Evolutionary conservation across 2,113 vertebrate genomes (phyloP), one percentile per base, ranked within the genome.

Genomic region (Pluvianellus socialis): DNA sequence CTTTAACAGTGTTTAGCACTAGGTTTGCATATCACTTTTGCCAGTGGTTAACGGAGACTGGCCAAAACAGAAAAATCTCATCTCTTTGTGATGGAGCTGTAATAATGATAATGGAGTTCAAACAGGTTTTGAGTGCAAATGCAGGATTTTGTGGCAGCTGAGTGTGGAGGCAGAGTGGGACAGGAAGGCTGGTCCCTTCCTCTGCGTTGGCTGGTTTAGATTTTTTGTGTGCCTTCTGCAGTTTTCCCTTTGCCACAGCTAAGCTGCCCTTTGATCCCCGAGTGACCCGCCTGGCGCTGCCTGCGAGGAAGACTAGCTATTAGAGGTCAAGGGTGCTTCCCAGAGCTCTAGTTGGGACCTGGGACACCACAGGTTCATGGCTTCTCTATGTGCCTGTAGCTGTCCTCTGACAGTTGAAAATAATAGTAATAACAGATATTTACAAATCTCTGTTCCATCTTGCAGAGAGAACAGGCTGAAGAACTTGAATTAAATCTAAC

Each of bases 21-120:
- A 12, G 22, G 5, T 55, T 90, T 71, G 11, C 11, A 1, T 2
- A 11, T 61, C 9, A 5, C 28, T 86, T 55, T 20, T 77, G 33
- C 62, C 52, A 7, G 8, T 16, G 27, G 30, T 6, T 55, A 30
- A 30, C 2, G 1, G 73, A 42, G 33, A 6, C 1, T 40, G 65
- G 33, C 58, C 40, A 9, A 14, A 52, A 7, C 16, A 15, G 22
- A 20, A 50, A 19, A 61, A 24, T 19, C 38, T 45, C 42, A 4
- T 47, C 1, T 44, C 5, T 53, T 16, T 75, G 23, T 11, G 50
- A 7, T 17, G 33, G 38, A 83, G 75, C 63, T 90, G 77, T 7
- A 7, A 11, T n/a, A 30, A 30, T 0, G 1, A 4, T 27, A 4
- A 0, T 59, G 53, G 42, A 67, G 20, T 22, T 77, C 87, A 72